Evolutionary conservation across 37 sponge, comb jelly and placozoan species (phyloP), one percentile per base, ranked within the genome.

Genomic region (Amphimedon queenslandica): DNA sequence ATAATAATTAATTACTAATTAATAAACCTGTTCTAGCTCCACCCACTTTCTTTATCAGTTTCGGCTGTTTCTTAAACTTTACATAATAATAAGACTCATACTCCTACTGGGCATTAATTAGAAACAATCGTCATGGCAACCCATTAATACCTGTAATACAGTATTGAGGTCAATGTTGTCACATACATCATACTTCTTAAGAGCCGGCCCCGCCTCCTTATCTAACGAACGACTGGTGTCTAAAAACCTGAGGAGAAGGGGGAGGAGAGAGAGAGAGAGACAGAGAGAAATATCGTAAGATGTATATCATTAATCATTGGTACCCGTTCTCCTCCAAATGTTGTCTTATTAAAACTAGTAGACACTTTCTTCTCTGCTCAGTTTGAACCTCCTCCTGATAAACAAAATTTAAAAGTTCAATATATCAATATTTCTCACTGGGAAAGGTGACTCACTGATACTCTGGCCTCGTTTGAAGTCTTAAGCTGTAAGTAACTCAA

Each of bases 81-180:
- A 99, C 72, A 60, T 74, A 80, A 70, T 92, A 92, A 75, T 95
- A 99, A 2, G 96, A 75, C 32, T 99, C 96, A 68, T 81, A 99
- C 55, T 99, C 99, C 53, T 71, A 21, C 10, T 23, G 31, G 8
- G 41, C 21, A 68, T 21, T 63, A 63, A 25, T 8, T n/a, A 63
- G 8, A 21, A 63, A 16, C 11, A 16, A 10, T 63, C 20, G 28
- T 25, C 20, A 63, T 63, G 31, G 32, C 11, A 30, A 30, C 2
- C 42, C 64, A 2, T 27, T 40, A 71, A 1, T 32, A 96, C 96
- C 82, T 96, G 97, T 11, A 93, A 72, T 29, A 99, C 75, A 23
- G 96, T 90, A 0, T 71, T 47, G 21, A 99, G 82, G 69, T 99
- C 99, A 40, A 99, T 81, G 70, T 99, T 99, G 47, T 99, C 99